phyloP scores from a whole-genome alignment of 2,888 invertebrate genomes.

The Meiosimyza decipiens region DNA sequence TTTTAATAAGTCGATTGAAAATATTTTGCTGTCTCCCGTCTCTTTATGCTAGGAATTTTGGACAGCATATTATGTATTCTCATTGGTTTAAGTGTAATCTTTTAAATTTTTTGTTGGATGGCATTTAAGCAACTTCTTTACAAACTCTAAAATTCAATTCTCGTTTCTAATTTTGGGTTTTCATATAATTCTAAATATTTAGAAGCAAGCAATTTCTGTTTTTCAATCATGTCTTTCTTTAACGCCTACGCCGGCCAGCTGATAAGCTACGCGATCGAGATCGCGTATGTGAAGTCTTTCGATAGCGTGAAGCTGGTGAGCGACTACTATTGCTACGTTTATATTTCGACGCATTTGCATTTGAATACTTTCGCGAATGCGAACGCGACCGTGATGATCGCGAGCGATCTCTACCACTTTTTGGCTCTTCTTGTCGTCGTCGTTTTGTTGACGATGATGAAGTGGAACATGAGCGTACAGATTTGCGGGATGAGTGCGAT shows the following conservation, averaged over 20 bases:
- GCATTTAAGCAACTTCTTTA: too few species aligned
- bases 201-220: background rate
- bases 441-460: slow-evolving; percentile 49
- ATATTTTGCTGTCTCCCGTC: too few species aligned
- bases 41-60: too few species aligned
- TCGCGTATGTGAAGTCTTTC: slow-evolving; percentile 40
- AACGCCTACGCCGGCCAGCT: slow-evolving; percentile 42
- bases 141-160: too few species aligned
- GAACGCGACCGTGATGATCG: slow-evolving; percentile 46
- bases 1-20: too few species aligned
- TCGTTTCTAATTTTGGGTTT: too few species aligned
- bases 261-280: slow-evolving; percentile 43
- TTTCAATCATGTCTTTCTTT: background rate
- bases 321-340: slow-evolving; percentile 47
- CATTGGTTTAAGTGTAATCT: too few species aligned
- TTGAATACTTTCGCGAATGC: slow-evolving; percentile 43
- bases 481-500: slow-evolving; percentile 47
- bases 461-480: slow-evolving; percentile 50
- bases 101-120: too few species aligned
- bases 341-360: slow-evolving; percentile 43
- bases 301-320: slow-evolving; percentile 45
- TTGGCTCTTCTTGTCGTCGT: slow-evolving; percentile 42
- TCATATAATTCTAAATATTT: too few species aligned
- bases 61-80: too few species aligned
- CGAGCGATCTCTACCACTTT: slow-evolving; percentile 47